Evolutionary conservation across 2,888 invertebrate genomes (phyloP).

Genomic region (Bursaphelenchus okinawaensis): DNA sequence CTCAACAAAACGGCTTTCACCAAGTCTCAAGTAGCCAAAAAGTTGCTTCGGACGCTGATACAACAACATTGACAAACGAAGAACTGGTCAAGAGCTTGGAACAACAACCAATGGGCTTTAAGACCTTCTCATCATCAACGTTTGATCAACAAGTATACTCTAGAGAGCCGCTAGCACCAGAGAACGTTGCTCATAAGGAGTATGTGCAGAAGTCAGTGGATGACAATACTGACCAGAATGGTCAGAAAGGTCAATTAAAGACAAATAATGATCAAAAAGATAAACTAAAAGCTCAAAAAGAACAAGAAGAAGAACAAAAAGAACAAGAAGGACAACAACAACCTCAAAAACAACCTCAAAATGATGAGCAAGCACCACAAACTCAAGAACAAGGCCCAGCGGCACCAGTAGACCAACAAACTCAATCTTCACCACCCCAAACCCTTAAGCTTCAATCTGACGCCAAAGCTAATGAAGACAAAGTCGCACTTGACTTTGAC

Average conservation of each 20-base stretch:
- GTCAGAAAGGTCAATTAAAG: neutral
- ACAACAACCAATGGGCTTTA: neutral
- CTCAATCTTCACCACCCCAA: too few relatives aligned
- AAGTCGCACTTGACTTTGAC: neutral
- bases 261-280: too few relatives aligned
- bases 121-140: neutral
- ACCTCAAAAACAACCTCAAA: neutral
- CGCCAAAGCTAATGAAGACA: too few relatives aligned
- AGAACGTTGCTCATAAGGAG: neutral
- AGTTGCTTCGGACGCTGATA: neutral
- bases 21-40: too few relatives aligned
- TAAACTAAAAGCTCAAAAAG: too few relatives aligned
- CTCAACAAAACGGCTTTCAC: too few relatives aligned
- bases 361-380: neutral
- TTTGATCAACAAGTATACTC: neutral
- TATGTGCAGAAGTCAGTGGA: neutral
- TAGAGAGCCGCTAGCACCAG: neutral
- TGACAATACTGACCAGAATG: neutral
- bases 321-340: neutral
- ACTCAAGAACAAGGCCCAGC: too few relatives aligned
- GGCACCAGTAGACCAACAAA: too few relatives aligned
- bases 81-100: neutral
- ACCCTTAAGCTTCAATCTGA: too few relatives aligned
- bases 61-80: neutral
- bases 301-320: neutral